Base-by-base conservation (phyloP, 2,888 invertebrate genomes). In the Sphinx pinastri region DNA sequence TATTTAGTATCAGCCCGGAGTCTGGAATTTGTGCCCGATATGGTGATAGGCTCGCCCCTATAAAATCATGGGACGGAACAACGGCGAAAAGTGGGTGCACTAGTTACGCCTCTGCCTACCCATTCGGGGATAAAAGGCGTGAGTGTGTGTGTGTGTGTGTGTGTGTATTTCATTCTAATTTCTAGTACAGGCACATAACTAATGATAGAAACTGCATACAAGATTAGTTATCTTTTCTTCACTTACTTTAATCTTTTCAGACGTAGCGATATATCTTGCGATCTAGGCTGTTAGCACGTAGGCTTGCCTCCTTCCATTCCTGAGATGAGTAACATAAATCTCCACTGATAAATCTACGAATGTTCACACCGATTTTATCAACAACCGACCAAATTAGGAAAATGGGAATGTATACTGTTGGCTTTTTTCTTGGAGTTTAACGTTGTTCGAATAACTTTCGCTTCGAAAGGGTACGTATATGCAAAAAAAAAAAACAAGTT, bases 341-440 rank as follows among this genome's bases (percentile, higher is more conserved):
- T 68, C 47, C 68, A 7, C 47, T 67, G 67, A 70, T 70, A 70
- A 67, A 45, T 67, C 67, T 38, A 25, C 52, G 58, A 38, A 59
- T 45, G 55, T 70, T 51, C 51, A 67, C 70, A 70, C 58, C 67
- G 68, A 71, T 72, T 71, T 60, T 68, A 59, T 67, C 59, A 49
- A 49, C 68, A 58, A 49, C 67, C 54, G 31, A 54, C 72, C 72
- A 68, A 74, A 72, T 70, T 63, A 70, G 72, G 74, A 67, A 67
- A 45, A 47, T 31, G 16, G 25, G 31, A 55, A 59, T 69, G 59
- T 68, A 70, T 49, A 69, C 45, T 69, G 66, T 45, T 55, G 38
- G 11, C 11, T 67, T 16, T 38, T n/a, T 16, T 59, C 58, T 68
- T 67, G 51, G 51, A 59, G 45, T 68, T 67, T 68, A 52, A 67